A percentile compares a stretch with the other conserved stretches of the same genome.
Evolutionary conservation across 2,113 vertebrate genomes (phyloP).

Genomic region (Hemicordylus capensis): DNA sequence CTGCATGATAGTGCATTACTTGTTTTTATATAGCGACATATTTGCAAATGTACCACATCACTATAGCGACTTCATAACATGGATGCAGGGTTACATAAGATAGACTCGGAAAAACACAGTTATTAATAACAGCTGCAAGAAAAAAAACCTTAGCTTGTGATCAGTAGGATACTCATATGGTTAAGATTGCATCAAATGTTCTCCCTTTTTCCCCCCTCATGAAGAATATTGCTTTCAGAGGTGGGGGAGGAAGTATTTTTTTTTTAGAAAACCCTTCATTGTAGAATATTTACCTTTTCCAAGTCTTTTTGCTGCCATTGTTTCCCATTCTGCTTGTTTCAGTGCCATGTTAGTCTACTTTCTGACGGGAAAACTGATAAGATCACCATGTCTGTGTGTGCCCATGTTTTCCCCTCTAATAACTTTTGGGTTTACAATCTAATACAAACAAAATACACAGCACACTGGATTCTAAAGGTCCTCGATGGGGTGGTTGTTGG

Average conservation of each 20-base stretch:
- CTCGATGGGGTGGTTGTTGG: too few relatives aligned
- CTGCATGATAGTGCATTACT: neutral
- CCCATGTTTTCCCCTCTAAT: too few relatives aligned
- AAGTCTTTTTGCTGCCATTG: neutral
- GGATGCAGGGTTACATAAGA: constrained; percentile 26
- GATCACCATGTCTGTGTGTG: too few relatives aligned
- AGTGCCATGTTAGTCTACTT: neutral
- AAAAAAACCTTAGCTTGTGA: neutral
- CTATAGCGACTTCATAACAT: constrained; percentile 26
- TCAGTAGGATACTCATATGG: constrained; percentile 21
- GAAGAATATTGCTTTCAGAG: neutral
- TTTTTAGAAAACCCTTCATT: neutral
- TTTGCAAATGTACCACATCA: constrained; percentile 26
- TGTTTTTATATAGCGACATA: constrained; percentile 16
- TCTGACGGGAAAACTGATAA: too few relatives aligned
- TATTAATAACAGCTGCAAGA: constrained; percentile 9
- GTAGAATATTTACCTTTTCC: neutral
- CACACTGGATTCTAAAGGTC: too few relatives aligned
- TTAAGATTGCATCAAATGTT: neutral
- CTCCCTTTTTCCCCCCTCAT: neutral
- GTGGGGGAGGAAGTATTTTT: neutral
- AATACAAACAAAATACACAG: too few relatives aligned
- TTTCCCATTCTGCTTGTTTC: neutral
- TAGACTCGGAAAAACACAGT: constrained; percentile 18
- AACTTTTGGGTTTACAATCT: too few relatives aligned